A percentile compares a stretch with the other conserved stretches of the same genome.
These are phyloP conservation scores for Leptinotarsa lineolata DNA, from an alignment of 1,140 invertebrate species.

Conservation along the genomic window DNA sequence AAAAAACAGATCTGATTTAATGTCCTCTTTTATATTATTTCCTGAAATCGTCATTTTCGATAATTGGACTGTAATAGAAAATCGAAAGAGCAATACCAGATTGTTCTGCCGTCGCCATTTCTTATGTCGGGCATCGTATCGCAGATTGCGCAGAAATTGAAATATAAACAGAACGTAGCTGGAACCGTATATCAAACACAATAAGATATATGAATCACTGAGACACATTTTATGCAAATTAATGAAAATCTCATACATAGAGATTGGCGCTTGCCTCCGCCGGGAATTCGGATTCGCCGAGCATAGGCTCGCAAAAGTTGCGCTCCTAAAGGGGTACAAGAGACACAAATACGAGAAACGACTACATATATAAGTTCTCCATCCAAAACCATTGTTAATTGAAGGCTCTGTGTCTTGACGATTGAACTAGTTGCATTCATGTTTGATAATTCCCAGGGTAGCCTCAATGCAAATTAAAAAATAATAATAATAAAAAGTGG, in stretches of 20 bases:
- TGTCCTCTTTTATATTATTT: too few relatives aligned
- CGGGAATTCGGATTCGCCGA: slow-evolving; percentile 38
- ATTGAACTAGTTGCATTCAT: too few relatives aligned
- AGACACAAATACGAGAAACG: background rate
- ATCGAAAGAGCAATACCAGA: too few relatives aligned
- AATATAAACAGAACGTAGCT: slow-evolving; percentile 48
- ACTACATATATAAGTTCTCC: too few relatives aligned
- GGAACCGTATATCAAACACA: slow-evolving; percentile 54
- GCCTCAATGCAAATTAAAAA: too few relatives aligned
- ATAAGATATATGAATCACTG: slow-evolving; percentile 57
- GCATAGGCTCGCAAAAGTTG: slow-evolving; percentile 20
- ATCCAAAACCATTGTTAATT: too few relatives aligned
- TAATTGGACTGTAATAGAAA: too few relatives aligned
- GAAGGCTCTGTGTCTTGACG: too few relatives aligned
- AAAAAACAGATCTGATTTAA: too few relatives aligned
- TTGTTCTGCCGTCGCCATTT: background rate
- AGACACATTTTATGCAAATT: slow-evolving; percentile 58
- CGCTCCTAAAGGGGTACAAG: background rate
- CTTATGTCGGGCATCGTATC: background rate
- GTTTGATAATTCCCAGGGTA: too few relatives aligned
- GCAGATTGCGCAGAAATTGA: slow-evolving; percentile 35
- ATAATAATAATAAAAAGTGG: too few relatives aligned
- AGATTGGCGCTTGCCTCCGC: slow-evolving; percentile 51
- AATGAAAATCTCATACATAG: slow-evolving; percentile 57
- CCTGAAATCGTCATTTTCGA: too few relatives aligned